These are phyloP conservation scores for Camptogramma bilineatum DNA, from an alignment of 2,888 invertebrate genomes.

Conservation along the genomic window DNA sequence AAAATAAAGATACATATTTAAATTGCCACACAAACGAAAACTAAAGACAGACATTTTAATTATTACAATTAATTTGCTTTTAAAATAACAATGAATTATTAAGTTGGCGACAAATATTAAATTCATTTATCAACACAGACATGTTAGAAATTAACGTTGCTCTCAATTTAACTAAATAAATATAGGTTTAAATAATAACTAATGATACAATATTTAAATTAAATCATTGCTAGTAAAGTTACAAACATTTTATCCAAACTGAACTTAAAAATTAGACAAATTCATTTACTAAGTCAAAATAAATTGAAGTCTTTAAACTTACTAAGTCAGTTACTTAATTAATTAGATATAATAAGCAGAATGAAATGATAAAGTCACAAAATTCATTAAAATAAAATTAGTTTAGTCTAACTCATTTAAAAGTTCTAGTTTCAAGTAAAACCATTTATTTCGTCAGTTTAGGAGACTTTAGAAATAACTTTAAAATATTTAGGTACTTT, in stretches of 20 bases:
- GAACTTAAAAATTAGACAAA: not conserved
- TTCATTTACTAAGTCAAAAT: not conserved
- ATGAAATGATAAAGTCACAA: constrained; percentile 9
- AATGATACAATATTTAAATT: not conserved
- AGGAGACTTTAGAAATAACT: not conserved
- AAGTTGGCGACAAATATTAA: not conserved
- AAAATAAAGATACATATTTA: no score
- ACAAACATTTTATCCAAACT: not conserved
- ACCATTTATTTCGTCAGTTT: not conserved
- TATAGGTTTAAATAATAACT: not conserved
- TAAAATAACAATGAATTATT: not conserved
- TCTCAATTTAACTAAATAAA: not conserved
- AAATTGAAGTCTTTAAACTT: constrained; percentile 7
- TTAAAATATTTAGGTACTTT: not conserved
- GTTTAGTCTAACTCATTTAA: not conserved
- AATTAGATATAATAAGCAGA: constrained; percentile 3
- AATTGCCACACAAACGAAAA: no score
- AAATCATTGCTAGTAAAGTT: not conserved
- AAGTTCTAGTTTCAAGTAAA: not conserved
- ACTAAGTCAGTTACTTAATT: not conserved
- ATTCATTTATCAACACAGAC: not conserved
- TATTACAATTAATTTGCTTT: not conserved
- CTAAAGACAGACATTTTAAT: not conserved
- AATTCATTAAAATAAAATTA: constrained; percentile 8
- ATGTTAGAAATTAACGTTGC: not conserved